Evolutionary conservation across 2,113 vertebrate genomes (phyloP).

Genomic region (Capreolus pygargus): DNA sequence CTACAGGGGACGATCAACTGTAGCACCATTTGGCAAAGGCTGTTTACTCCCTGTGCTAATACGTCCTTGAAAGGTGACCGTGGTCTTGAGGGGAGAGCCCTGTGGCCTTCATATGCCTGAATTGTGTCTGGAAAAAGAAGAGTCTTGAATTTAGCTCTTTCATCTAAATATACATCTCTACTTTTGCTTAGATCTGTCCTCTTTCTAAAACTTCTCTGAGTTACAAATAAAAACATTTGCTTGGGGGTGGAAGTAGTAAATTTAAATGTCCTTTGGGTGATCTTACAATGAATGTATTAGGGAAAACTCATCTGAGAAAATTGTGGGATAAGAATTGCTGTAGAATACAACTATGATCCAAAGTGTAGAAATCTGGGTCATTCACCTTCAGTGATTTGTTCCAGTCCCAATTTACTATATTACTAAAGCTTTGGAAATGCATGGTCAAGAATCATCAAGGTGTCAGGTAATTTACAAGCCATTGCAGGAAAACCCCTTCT

Average conservation of each 20-base stretch:
- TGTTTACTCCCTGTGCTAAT: not conserved
- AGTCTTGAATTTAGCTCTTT: conserved; percentile 9
- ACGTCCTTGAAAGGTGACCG: not conserved
- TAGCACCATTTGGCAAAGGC: not conserved
- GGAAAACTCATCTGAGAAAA: not conserved
- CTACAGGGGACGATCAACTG: not conserved
- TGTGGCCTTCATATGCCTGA: not conserved
- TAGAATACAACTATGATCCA: not conserved
- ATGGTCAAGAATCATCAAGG: not conserved
- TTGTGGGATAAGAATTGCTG: not conserved
- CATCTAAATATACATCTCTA: not conserved
- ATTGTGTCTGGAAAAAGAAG: not conserved
- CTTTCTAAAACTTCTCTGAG: not conserved
- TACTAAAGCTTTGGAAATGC: not conserved
- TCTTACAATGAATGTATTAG: not conserved
- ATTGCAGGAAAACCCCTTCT: not conserved
- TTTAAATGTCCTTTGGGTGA: not conserved
- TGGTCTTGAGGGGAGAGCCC: not conserved
- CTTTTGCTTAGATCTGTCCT: conserved; percentile 29
- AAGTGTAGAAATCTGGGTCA: not conserved
- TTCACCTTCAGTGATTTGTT: not conserved
- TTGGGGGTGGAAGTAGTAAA: not conserved
- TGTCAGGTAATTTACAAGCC: not conserved
- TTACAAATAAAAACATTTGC: conserved; percentile 18
- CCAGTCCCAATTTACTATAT: not conserved